phyloP scores from a whole-genome alignment of 2,888 invertebrate species.

The Drosophila lutescens region DNA sequence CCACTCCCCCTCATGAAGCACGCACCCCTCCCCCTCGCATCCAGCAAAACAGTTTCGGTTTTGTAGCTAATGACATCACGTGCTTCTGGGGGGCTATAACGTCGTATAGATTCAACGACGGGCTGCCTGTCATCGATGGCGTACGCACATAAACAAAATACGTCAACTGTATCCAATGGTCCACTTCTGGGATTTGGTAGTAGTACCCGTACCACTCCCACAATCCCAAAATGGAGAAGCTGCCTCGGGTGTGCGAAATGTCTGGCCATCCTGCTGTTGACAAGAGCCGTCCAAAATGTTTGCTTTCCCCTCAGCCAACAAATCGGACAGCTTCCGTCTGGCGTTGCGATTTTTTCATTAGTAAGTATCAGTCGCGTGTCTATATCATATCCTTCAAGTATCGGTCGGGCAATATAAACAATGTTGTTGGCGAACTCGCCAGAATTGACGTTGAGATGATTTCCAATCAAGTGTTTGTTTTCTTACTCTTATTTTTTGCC shows the following conservation, averaged over 20 bases:
- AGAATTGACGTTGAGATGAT: constrained; percentile 39
- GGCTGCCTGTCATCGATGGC: constrained; percentile 66
- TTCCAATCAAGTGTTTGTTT: constrained; percentile 7
- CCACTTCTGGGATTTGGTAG: constrained; percentile 44
- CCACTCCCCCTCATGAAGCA: neutral
- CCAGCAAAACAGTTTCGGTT: constrained; percentile 17
- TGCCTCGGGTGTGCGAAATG: constrained; percentile 34
- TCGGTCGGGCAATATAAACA: constrained; percentile 54
- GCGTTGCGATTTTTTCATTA: constrained; percentile 59
- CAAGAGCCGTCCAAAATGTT: constrained; percentile 66
- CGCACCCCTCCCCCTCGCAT: neutral
- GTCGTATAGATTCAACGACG: constrained; percentile 28
- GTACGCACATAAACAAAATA: constrained; percentile 74
- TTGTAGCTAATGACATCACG: constrained; percentile 74
- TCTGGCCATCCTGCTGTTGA: constrained; percentile 64
- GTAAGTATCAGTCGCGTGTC: constrained; percentile 39
- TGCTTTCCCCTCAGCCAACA: constrained; percentile 48
- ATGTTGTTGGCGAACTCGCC: constrained; percentile 49
- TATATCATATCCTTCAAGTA: constrained; percentile 45
- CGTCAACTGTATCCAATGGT: constrained; percentile 61
- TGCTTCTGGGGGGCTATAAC: constrained; percentile 47
- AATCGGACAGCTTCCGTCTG: constrained; percentile 21
- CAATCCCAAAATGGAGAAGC: constrained; percentile 2
- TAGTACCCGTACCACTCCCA: neutral
- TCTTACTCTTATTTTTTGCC: too few species aligned